phyloP scores from a whole-genome alignment of 2,888 invertebrate genomes.

The Furcula furcula region DNA sequence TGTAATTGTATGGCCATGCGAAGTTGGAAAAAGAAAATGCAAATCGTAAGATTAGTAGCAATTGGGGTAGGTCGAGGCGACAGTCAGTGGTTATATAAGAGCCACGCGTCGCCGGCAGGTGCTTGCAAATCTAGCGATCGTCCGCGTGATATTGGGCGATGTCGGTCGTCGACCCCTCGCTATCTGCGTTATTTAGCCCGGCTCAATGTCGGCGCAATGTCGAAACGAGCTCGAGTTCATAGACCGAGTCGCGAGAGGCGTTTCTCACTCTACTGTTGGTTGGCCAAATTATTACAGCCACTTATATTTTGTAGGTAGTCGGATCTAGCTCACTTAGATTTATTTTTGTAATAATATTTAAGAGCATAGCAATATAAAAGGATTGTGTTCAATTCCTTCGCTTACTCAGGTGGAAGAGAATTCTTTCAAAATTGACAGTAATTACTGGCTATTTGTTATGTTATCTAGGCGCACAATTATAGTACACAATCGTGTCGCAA shows the following conservation, averaged over 20 bases:
- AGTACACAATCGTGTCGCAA: not conserved
- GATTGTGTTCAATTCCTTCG: too few relatives aligned
- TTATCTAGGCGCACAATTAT: not conserved
- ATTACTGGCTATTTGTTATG: too few relatives aligned
- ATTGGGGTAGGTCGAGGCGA: constrained; percentile 56
- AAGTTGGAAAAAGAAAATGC: not conserved
- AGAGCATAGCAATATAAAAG: too few relatives aligned
- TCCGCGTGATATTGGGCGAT: constrained; percentile 76
- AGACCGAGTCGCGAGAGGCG: constrained; percentile 64
- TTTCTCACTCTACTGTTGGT: constrained; percentile 61
- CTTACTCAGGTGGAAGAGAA: too few relatives aligned
- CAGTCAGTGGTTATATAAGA: constrained; percentile 46
- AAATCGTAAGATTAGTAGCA: constrained; percentile 24
- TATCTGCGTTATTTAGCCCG: constrained; percentile 79
- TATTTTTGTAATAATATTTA: constrained; percentile 6
- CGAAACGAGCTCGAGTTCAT: constrained; percentile 70
- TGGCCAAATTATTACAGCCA: constrained; percentile 60
- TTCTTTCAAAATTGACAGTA: too few relatives aligned
- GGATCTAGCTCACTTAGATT: constrained; percentile 16
- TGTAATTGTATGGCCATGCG: not conserved
- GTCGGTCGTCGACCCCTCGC: constrained; percentile 75
- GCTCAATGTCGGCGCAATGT: constrained; percentile 78
- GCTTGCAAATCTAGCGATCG: constrained; percentile 55
- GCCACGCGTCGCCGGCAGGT: constrained; percentile 59
- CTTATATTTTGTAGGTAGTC: constrained; percentile 15